phyloP scores from a whole-genome alignment of 2,797 vertebrate genomes.

The Cottoperca gobio region DNA sequence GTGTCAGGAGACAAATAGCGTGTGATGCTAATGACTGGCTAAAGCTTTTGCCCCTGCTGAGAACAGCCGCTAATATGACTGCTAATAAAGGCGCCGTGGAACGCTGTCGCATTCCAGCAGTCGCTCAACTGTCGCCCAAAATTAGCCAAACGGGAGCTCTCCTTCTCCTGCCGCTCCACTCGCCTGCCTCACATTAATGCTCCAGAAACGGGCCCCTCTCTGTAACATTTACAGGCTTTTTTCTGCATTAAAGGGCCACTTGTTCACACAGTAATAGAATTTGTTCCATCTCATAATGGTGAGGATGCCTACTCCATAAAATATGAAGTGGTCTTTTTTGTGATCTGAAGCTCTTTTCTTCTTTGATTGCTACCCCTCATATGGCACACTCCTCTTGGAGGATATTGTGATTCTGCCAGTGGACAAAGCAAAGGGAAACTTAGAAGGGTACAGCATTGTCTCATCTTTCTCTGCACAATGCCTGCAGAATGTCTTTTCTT shows the following conservation, averaged over 20 bases:
- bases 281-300: conserved; percentile 74
- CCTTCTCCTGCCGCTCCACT: conserved; percentile 36
- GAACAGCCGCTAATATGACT: conserved; percentile 82
- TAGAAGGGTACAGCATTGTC: conserved; percentile 26
- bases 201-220: conserved; percentile 50
- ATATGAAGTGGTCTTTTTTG: conserved; percentile 75
- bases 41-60: conserved; percentile 79
- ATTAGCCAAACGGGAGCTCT: conserved; percentile 73
- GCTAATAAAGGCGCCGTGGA: conserved; percentile 79
- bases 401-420: conserved; percentile 53
- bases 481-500: conserved; percentile 25
- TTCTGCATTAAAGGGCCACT: conserved; percentile 67
- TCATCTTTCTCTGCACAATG: conserved; percentile 22
- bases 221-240: conserved; percentile 35
- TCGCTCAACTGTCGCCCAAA: conserved; percentile 79
- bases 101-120: conserved; percentile 75
- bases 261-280: conserved; percentile 74
- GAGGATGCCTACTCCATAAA: conserved; percentile 73
- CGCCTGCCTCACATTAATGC: conserved; percentile 51
- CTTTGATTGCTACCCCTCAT: conserved; percentile 72
- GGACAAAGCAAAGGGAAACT: conserved; percentile 36
- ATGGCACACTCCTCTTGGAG: conserved; percentile 35
- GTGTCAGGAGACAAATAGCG: conserved; percentile 77
- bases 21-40: conserved; percentile 82
- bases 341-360: conserved; percentile 71